A percentile compares a stretch with the other conserved stretches of the same genome.
Evolutionary conservation across 1,140 invertebrate species (phyloP).

Genomic region (Physella acuta): DNA sequence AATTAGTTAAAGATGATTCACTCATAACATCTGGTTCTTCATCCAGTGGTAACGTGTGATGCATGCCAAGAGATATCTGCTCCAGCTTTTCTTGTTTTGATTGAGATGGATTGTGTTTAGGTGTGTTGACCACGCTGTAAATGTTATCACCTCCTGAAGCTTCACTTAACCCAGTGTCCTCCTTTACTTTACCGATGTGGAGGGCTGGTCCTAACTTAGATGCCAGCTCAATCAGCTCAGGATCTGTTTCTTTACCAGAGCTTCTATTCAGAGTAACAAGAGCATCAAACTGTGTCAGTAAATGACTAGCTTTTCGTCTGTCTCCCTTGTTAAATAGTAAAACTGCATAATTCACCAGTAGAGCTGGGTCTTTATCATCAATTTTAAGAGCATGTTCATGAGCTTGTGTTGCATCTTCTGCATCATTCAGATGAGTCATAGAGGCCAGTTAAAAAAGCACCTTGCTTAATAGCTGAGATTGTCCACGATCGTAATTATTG

Average conservation of each 20-base stretch:
- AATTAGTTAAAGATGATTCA: not conserved
- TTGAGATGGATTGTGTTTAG: no score
- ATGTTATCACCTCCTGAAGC: slow-evolving; percentile 10
- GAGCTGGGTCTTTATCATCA: slow-evolving; percentile 65
- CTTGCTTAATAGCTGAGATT: slow-evolving; percentile 73
- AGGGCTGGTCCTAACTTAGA: slow-evolving; percentile 51
- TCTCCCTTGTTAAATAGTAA: slow-evolving; percentile 64
- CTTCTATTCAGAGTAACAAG: slow-evolving; percentile 42
- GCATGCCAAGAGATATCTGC: no score
- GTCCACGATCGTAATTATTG: slow-evolving; percentile 72
- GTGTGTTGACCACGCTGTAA: slow-evolving; percentile 12
- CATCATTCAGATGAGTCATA: slow-evolving; percentile 68
- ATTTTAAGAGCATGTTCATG: slow-evolving; percentile 68
- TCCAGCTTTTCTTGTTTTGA: no score
- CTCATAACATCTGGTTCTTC: slow-evolving; percentile 20
- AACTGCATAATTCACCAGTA: slow-evolving; percentile 69
- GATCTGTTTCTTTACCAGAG: slow-evolving; percentile 43
- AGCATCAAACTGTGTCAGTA: slow-evolving; percentile 60
- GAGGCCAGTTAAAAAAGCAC: slow-evolving; percentile 59
- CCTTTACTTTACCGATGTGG: slow-evolving; percentile 52
- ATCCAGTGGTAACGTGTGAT: not conserved
- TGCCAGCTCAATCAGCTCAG: slow-evolving; percentile 51
- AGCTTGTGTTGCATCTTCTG: slow-evolving; percentile 68
- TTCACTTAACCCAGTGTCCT: slow-evolving; percentile 37
- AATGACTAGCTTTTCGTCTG: slow-evolving; percentile 55